Percentiles rank a stretch among this genome's conserved stretches.
phyloP scores from a whole-genome alignment of 35 echinoderm and acorn worm genomes.

The Apostichopus parvimensis region DNA sequence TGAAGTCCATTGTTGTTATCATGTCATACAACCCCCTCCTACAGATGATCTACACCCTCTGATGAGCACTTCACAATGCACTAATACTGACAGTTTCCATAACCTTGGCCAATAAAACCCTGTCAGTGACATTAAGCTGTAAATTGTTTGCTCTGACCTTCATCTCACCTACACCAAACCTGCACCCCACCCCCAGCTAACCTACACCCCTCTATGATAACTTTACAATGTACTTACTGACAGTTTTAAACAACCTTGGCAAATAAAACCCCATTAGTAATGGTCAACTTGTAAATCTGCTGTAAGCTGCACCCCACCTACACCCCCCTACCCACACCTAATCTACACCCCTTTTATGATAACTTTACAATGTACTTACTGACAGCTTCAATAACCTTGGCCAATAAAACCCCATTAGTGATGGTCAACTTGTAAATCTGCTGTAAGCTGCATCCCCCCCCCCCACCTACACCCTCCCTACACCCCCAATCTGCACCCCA shows the following conservation, averaged over 20 bases:
- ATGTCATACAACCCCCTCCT: background rate
- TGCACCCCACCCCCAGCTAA: background rate
- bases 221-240: conserved; percentile 68
- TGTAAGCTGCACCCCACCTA: conserved; percentile 48
- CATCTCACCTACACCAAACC: conserved; percentile 69
- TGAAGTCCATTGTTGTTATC: too few relatives aligned
- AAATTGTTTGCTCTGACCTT: conserved; percentile 73
- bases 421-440: conserved; percentile 88
- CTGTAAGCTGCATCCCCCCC: conserved; percentile 59
- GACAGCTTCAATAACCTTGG: conserved; percentile 91
- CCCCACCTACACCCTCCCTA: conserved; percentile 19
- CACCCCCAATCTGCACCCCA: background rate
- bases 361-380: conserved; percentile 63
- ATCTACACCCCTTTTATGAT: too few relatives aligned
- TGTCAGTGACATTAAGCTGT: conserved; percentile 86
- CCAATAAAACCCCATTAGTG: conserved; percentile 79
- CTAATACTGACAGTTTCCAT: conserved; percentile 94
- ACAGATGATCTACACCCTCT: too few relatives aligned
- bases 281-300: conserved; percentile 79
- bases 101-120: conserved; percentile 83
- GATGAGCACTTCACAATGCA: background rate
- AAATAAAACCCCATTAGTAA: conserved; percentile 81
- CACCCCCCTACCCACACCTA: background rate
- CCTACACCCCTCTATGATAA: too few relatives aligned
- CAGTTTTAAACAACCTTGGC: conserved; percentile 88